Conservation (phyloP, 2,797 vertebrate genomes). For the Manis pentadactyla region DNA sequence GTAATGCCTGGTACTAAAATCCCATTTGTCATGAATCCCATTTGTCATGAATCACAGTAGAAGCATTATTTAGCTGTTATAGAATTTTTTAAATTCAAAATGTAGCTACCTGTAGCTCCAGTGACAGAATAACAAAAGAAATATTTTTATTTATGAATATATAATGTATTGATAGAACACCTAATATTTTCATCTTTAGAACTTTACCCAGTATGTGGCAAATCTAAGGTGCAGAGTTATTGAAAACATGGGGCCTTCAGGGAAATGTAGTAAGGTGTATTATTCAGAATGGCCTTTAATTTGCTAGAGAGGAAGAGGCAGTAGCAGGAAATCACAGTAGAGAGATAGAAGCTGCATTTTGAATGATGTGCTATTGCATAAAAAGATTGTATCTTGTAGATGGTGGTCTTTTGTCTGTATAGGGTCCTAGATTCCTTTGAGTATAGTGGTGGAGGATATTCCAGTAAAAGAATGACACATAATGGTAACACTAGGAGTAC, state of each 20-base stretch:
- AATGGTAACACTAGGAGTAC: background rate
- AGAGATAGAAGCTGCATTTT: background rate
- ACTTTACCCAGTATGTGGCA: background rate
- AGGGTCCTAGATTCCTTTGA: background rate
- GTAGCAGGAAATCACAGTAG: background rate
- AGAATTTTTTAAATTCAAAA: background rate
- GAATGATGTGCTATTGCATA: background rate
- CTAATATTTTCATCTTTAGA: background rate
- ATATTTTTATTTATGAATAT: conserved; percentile 65
- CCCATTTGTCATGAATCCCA: background rate
- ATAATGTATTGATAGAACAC: conserved; percentile 44
- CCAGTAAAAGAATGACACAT: background rate
- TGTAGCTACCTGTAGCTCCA: background rate
- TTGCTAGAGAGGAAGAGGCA: background rate
- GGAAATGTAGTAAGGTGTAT: background rate
- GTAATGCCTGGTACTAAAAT: background rate
- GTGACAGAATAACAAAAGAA: conserved; percentile 68
- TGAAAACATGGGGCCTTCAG: background rate
- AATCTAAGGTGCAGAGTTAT: background rate
- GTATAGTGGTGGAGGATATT: background rate
- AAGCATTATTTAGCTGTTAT: background rate
- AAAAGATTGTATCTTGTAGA: background rate
- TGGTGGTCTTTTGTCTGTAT: background rate
- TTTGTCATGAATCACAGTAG: background rate
- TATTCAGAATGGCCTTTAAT: background rate